A percentile compares a stretch with the other conserved stretches of the same genome.
Evolutionary conservation across 2,797 vertebrate species (phyloP).

Genomic region (Agapornis canus): DNA sequence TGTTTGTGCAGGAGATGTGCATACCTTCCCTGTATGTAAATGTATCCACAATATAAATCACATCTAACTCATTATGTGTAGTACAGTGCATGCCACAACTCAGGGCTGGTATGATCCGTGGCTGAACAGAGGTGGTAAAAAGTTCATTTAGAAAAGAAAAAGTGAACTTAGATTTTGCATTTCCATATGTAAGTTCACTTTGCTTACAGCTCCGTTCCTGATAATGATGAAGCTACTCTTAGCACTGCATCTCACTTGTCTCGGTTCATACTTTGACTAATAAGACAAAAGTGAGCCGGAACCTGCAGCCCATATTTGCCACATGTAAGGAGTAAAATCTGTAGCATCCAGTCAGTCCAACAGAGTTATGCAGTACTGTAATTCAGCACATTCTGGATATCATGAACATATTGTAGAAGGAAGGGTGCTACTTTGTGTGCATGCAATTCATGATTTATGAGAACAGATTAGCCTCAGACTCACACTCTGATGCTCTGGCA

Average conservation of each 20-base stretch:
- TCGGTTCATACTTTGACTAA: not conserved
- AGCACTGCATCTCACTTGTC: not conserved
- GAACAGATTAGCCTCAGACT: not conserved
- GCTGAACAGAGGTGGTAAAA: not conserved
- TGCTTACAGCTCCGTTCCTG: not conserved
- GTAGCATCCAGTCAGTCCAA: not conserved
- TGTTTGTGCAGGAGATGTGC: not conserved
- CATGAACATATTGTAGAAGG: accelerated
- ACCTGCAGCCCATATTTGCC: not conserved
- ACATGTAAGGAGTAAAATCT: not conserved
- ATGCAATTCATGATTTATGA: accelerated
- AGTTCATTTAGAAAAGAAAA: not conserved
- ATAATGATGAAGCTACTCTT: not conserved
- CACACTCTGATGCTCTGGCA: not conserved
- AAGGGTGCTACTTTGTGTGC: not conserved
- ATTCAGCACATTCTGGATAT: not conserved
- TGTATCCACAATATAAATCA: not conserved
- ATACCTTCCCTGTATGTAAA: not conserved
- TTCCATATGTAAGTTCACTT: not conserved
- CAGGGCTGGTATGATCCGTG: not conserved
- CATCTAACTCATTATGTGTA: not conserved
- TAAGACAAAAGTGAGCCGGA: not conserved
- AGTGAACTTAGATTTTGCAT: not conserved
- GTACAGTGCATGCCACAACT: not conserved
- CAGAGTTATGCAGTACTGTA: not conserved